Evolutionary conservation across 2,113 vertebrate genomes (phyloP).

Genomic region (Tympanuchus pallidicinctus): DNA sequence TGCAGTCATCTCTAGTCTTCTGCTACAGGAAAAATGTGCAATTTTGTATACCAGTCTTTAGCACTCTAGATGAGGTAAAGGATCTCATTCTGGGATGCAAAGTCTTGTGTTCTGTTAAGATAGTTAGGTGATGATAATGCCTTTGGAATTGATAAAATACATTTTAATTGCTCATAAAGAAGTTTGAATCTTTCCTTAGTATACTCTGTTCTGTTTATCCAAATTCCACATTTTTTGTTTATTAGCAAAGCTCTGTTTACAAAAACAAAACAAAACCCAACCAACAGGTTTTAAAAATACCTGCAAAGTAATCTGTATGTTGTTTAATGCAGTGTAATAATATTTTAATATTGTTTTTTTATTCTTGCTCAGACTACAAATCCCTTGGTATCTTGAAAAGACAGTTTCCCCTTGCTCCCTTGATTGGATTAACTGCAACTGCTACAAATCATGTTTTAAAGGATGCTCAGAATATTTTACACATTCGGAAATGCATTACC

Average conservation of each 20-base stretch:
- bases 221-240: background rate
- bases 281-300: background rate
- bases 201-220: background rate
- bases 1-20: background rate
- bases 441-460: conserved; percentile 90
- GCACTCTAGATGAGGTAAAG: background rate
- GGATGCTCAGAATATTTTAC: conserved; percentile 93
- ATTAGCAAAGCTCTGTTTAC: background rate
- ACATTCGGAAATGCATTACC: conserved; percentile 85
- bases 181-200: background rate
- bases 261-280: background rate
- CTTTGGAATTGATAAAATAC: background rate
- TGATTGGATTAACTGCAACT: conserved; percentile 94
- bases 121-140: no score
- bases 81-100: background rate
- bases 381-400: conserved; percentile 95
- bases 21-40: background rate
- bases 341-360: background rate
- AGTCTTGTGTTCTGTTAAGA: background rate
- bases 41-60: background rate
- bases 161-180: background rate
- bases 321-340: rapidly evolving
- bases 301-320: background rate
- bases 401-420: conserved; percentile 88
- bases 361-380: conserved; percentile 88